Percentiles rank a stretch among this genome's conserved stretches.
Evolutionary conservation across 2,888 invertebrate species (phyloP).

Genomic region (Cremastinae sp.): DNA sequence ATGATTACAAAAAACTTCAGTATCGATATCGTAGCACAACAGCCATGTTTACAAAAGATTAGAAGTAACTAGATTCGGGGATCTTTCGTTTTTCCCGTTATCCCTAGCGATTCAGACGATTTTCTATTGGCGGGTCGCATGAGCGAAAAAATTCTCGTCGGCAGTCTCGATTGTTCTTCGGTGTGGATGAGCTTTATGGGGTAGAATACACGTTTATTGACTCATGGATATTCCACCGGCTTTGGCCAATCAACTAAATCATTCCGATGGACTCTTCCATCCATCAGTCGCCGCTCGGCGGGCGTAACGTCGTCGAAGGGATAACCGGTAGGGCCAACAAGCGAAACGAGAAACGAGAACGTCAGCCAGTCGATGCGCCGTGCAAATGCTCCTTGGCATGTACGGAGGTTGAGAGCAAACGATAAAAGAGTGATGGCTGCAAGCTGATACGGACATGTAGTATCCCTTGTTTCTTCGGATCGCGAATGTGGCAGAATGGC

Average conservation of each 20-base stretch:
- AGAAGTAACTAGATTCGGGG: conserved; percentile 19
- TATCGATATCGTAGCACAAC: conserved; percentile 47
- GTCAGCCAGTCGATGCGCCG: conserved; percentile 1
- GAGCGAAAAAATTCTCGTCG: no score
- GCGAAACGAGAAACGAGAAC: background rate
- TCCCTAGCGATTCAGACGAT: no score
- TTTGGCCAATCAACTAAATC: no score
- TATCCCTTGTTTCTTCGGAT: conserved; percentile 34
- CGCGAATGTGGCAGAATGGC: conserved; percentile 57
- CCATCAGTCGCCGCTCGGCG: no score
- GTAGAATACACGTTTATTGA: no score
- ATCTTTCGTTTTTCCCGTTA: conserved; percentile 3
- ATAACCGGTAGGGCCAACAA: background rate
- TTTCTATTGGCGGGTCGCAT: no score
- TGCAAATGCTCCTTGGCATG: conserved; percentile 27
- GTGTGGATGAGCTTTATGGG: no score
- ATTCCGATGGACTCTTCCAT: no score
- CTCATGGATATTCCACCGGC: no score
- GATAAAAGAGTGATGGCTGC: conserved; percentile 50
- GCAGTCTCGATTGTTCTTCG: no score
- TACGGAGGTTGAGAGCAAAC: conserved; percentile 17
- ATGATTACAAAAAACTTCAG: conserved; percentile 35
- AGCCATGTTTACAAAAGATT: conserved; percentile 56
- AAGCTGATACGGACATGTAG: conserved; percentile 37
- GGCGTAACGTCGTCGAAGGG: no score